Conservation (phyloP, 2,888 invertebrate species). For the Oxystoma pomonae region DNA sequence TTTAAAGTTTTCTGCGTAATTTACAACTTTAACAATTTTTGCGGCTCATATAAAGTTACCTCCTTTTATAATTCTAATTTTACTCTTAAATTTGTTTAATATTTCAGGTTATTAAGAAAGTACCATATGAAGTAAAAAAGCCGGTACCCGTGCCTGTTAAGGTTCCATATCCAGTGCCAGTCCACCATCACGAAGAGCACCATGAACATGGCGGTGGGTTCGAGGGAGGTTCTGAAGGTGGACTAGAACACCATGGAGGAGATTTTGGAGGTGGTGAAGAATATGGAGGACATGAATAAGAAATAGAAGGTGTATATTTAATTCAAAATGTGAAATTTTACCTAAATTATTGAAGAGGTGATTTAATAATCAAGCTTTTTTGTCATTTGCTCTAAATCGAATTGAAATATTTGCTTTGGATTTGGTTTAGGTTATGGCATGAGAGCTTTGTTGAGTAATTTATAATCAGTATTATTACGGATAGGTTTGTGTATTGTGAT, state of each 20-base stretch:
- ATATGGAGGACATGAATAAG: conserved; percentile 13
- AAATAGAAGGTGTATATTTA: too few relatives aligned
- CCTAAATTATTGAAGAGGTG: too few relatives aligned
- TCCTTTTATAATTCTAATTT: too few relatives aligned
- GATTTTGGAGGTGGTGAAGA: conserved; percentile 30
- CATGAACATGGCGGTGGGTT: conserved; percentile 23
- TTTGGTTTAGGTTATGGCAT: too few relatives aligned
- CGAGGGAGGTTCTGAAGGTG: conserved; percentile 15
- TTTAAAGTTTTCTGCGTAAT: too few relatives aligned
- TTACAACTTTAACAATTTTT: too few relatives aligned
- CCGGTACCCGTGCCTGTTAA: conserved; percentile 58
- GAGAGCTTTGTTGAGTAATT: neutral
- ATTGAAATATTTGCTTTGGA: too few relatives aligned
- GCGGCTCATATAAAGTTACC: too few relatives aligned
- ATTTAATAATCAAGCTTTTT: too few relatives aligned
- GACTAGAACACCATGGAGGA: conserved; percentile 30
- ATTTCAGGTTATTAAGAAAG: conserved; percentile 47
- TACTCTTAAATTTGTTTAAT: too few relatives aligned
- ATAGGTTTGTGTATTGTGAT: neutral
- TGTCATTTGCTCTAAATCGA: too few relatives aligned
- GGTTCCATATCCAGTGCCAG: conserved; percentile 23
- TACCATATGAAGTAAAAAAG: conserved; percentile 68
- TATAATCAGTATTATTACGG: neutral
- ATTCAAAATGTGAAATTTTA: too few relatives aligned
- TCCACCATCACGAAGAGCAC: conserved; percentile 43